Evolutionary conservation across 1,140 invertebrate genomes (phyloP), one percentile per base, ranked within the genome.

Genomic region (Drosophila tsacasi): DNA sequence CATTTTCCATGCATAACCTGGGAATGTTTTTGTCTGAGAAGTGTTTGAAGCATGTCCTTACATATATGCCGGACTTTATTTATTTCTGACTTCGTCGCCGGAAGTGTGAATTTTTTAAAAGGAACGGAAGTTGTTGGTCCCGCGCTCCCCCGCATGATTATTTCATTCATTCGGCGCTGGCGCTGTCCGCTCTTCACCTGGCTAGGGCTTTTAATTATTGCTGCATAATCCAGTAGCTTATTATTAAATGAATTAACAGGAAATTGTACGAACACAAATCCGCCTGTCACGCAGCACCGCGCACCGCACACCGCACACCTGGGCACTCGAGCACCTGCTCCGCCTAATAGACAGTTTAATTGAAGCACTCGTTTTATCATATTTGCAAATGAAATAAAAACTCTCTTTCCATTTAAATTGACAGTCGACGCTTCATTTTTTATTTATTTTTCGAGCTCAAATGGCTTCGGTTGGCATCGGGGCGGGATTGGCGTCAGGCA

Each of bases 331-430:
- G 37, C 25, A 35, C 58, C 64, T 47, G 71, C 13, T 47, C 49
- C 65, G 46, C 46, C 66, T 81, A 73, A 85, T 85, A 76, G 68
- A 46, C 61, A 82, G 78, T 79, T 85, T 79, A 86, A 85, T 86
- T 83, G 62, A 68, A 40, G 39, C 63, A 73, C 52, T 61, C 62
- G 49, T 44, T 71, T 82, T 79, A 85, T 86, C 69, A 86, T 73
- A 85, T 85, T 82, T 75, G 58, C 52, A 65, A 64, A 77, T 12
- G 27, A 15, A 10, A 50, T 2, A n/a, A n/a, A 73, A 76, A 42
- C 59, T 37, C 68, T 74, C 78, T 83, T 60, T 8, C 21, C 67
- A 83, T 76, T 83, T 79, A 76, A 87, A 73, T 39, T 52, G 66
- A 80, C 72, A 79, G 71, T 52, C 54, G 42, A 35, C 13, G 76